Conservation (phyloP, 2,797 vertebrate species). For the Hafferia zeledoni region DNA sequence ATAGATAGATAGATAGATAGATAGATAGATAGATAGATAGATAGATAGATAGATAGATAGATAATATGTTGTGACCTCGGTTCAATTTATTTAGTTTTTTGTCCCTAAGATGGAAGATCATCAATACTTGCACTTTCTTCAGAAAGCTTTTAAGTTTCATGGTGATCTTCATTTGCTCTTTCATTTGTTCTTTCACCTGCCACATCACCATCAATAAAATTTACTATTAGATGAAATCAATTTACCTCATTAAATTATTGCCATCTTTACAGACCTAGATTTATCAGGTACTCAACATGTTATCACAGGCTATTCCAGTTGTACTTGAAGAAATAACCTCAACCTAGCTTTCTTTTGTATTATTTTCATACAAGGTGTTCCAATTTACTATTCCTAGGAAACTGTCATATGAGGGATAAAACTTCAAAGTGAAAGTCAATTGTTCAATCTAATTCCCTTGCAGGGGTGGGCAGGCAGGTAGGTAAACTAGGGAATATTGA, state of each 20-base stretch:
- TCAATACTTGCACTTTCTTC: not conserved
- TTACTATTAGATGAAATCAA: conserved; percentile 26
- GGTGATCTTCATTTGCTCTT: not conserved
- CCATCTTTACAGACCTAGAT: not conserved
- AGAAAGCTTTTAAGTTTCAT: not conserved
- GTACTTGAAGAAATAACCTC: not conserved
- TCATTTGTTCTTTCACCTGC: not conserved
- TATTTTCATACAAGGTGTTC: not conserved
- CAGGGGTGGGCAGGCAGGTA: not conserved
- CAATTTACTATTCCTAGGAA: not conserved
- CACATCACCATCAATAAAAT: not conserved
- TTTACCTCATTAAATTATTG: conserved; percentile 25
- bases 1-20: too few relatives aligned
- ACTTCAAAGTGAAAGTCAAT: conserved; percentile 10
- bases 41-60: too few relatives aligned
- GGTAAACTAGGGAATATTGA: not conserved
- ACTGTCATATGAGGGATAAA: not conserved
- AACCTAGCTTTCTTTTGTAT: not conserved
- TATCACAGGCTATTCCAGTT: not conserved
- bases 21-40: too few relatives aligned
- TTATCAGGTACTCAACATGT: not conserved
- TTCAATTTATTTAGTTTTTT: conserved; percentile 4
- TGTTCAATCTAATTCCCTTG: not conserved
- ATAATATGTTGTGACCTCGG: not conserved
- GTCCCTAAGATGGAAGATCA: not conserved